Evolutionary conservation across 2,113 vertebrate species (phyloP).

Genomic region (Lagopus muta): DNA sequence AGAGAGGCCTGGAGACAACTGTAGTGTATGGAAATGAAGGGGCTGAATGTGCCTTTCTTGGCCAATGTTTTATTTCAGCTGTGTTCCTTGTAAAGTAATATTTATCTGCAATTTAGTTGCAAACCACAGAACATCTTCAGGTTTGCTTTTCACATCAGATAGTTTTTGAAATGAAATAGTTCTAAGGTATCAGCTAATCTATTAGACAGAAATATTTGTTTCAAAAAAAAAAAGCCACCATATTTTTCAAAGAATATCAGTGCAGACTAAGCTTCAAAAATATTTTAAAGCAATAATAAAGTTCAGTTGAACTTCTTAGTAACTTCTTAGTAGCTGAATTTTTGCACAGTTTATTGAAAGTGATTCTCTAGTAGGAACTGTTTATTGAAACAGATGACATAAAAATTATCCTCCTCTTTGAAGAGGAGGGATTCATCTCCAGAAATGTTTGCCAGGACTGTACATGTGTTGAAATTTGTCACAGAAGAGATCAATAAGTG

Average conservation of each 20-base stretch:
- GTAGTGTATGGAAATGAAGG: background rate
- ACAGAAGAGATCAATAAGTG: conserved; percentile 81
- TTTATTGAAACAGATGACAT: background rate
- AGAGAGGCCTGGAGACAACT: background rate
- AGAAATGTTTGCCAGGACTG: conserved; percentile 75
- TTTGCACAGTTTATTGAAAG: conserved; percentile 68
- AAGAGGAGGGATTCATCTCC: conserved; percentile 79
- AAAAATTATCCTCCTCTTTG: conserved; percentile 77
- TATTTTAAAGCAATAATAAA: conserved; percentile 12
- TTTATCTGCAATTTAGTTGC: background rate
- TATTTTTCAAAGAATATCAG: conserved; percentile 1
- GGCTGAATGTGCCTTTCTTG: background rate
- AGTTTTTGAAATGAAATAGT: background rate
- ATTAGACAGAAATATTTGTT: background rate
- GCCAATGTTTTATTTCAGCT: background rate
- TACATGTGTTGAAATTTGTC: conserved; percentile 82
- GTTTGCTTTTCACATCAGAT: background rate
- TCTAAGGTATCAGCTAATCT: background rate
- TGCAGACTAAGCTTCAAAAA: background rate
- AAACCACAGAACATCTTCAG: background rate
- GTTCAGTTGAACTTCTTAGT: conserved; percentile 43
- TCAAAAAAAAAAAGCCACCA: background rate
- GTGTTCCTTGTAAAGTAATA: background rate
- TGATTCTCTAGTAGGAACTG: background rate
- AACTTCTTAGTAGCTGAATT: conserved; percentile 15